A percentile compares a stretch with the other conserved stretches of the same genome.
phyloP scores from a whole-genome alignment of 1,140 invertebrate species.

The Drosophila jambulina region DNA sequence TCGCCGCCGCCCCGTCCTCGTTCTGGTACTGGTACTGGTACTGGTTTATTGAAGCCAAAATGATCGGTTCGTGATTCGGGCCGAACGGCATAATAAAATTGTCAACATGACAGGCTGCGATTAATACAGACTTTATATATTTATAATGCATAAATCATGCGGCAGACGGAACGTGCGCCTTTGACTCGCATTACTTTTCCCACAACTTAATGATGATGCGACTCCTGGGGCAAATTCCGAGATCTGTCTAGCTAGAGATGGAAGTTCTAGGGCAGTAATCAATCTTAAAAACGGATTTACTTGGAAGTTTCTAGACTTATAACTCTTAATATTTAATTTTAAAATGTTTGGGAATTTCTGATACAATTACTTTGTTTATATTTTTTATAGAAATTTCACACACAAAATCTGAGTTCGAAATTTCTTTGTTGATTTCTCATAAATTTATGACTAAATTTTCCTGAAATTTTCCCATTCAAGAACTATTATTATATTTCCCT shows the following conservation, averaged over 20 bases:
- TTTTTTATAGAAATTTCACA: background rate
- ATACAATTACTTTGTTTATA: background rate
- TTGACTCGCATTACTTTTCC: slow-evolving; percentile 36
- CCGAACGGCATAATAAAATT: slow-evolving; percentile 68
- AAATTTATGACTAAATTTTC: background rate
- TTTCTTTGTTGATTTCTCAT: background rate
- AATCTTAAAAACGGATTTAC: too few relatives aligned
- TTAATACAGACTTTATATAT: slow-evolving; percentile 75
- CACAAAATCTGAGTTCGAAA: background rate
- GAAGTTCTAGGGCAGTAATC: background rate
- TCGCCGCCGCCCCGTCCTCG: slow-evolving; percentile 34
- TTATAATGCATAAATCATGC: slow-evolving; percentile 71
- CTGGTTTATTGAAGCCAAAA: slow-evolving; percentile 4
- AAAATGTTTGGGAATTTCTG: background rate
- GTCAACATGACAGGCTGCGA: slow-evolving; percentile 74
- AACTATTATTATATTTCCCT: background rate
- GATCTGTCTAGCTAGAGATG: slow-evolving; percentile 14
- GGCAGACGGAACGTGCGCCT: slow-evolving; percentile 25
- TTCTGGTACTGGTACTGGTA: background rate
- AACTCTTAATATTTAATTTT: background rate
- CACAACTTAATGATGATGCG: slow-evolving; percentile 57
- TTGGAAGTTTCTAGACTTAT: background rate
- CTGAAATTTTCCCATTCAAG: background rate
- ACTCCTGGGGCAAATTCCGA: slow-evolving; percentile 43
- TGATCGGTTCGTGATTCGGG: slow-evolving; percentile 55